Base-by-base conservation (phyloP, 2,113 vertebrate species). In the Gyps fulvus region DNA sequence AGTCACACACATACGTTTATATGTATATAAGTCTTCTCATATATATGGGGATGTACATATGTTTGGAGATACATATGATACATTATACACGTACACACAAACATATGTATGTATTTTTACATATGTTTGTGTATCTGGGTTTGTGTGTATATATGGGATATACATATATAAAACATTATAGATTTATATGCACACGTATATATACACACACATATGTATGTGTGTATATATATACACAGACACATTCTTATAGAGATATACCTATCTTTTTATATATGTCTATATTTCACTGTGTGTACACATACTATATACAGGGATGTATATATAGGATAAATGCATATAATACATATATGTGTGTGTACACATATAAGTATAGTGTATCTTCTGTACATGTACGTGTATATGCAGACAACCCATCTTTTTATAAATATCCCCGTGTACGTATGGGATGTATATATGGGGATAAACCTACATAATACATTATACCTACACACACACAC, bases 381-480 rank as follows among this genome's bases (percentile, higher is more conserved):
- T 4, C 14, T 29, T n/a, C 21, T 27, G 14, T 32, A 18, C n/a
- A 21, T 16, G 2, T 19, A 32, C 2, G 2, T 16, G 15, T 18
- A 43, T 32, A 34, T 32, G 23, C 34, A 89, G 50, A 31, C 42
- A 42, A 65, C 19, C n/a, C 16, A 11, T 20, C 9, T 4, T 3
- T 22, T 62, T 85, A 50, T 25, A 21, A 3, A 23, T 29, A 47
- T 27, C 23, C 18, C 13, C 6, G 0, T 22, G 14, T 36, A 29
- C 31, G 14, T 66, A 42, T 16, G 3, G 6, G 18, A 14, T 19
- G 3, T 67, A 6, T 25, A 70, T 34, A 10, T 65, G 38, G 20
- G 16, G 31, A 36, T 61, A 34, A 1, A 66, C 2, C 52, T 25
- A 13, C 25, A 13, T 15, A 83, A 55, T 11, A 40, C 23, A 21